Percentiles rank a stretch among this genome's conserved stretches.
phyloP scores from a whole-genome alignment of 2,888 invertebrate genomes.

The Mylabris sibirica region DNA sequence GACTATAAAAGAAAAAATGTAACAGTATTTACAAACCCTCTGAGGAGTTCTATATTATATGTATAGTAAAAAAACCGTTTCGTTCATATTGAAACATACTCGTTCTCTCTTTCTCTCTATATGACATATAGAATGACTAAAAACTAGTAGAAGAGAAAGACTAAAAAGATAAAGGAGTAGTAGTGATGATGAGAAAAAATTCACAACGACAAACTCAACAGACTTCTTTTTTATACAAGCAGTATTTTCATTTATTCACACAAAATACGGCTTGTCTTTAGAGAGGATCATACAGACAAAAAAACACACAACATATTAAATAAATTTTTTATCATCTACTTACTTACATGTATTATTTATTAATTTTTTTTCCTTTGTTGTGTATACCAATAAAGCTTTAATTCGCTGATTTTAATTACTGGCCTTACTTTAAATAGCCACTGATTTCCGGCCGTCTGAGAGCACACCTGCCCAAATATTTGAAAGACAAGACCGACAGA shows the following conservation, averaged over 20 bases:
- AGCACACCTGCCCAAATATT: neutral
- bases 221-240: neutral
- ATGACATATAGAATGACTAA: no score
- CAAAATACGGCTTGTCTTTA: neutral
- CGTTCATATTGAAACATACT: neutral
- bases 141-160: neutral
- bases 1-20: constrained; percentile 3
- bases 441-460: neutral
- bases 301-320: no score
- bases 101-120: neutral
- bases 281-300: constrained; percentile 19
- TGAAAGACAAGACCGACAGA: neutral
- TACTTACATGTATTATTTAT: constrained; percentile 16
- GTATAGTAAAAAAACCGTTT: neutral
- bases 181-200: neutral
- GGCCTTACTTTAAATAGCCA: neutral
- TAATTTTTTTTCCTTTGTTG: neutral
- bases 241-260: neutral
- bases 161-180: neutral
- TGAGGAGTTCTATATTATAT: no score
- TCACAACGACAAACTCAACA: neutral
- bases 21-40: constrained; percentile 11
- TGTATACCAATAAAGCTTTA: neutral
- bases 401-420: neutral
- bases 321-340: constrained; percentile 24